Conservation (phyloP, 2,797 vertebrate genomes). For the Ataeniobius toweri region DNA sequence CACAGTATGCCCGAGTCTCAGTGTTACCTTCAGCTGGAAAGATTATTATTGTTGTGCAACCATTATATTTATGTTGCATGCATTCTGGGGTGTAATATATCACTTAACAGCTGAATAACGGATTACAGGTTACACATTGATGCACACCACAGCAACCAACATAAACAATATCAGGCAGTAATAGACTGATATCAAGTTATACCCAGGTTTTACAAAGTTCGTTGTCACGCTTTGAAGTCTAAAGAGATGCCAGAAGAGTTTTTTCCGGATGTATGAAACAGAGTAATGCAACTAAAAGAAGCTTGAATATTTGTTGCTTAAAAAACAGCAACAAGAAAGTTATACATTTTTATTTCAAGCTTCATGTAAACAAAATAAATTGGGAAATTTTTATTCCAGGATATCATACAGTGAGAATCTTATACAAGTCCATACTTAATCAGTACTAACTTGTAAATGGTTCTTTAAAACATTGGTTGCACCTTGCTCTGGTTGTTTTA, state of each 20-base stretch:
- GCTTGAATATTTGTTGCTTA: background rate
- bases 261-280: background rate
- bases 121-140: constrained; percentile 42
- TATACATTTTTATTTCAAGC: background rate
- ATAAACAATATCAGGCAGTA: background rate
- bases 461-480: background rate
- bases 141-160: constrained; percentile 14
- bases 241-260: background rate
- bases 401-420: background rate
- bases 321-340: background rate
- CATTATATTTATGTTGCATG: constrained; percentile 32
- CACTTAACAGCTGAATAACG: constrained; percentile 35
- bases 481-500: background rate
- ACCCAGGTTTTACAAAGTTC: background rate
- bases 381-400: background rate
- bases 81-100: constrained; percentile 27
- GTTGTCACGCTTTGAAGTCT: background rate
- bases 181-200: background rate
- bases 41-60: constrained; percentile 46
- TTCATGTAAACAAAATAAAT: background rate
- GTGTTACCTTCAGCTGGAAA: constrained; percentile 41
- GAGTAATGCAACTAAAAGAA: background rate
- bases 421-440: background rate
- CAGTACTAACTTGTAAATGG: background rate
- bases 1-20: constrained; percentile 54